phyloP scores from a whole-genome alignment of 2,888 invertebrate species.

The Myopa testacea region DNA sequence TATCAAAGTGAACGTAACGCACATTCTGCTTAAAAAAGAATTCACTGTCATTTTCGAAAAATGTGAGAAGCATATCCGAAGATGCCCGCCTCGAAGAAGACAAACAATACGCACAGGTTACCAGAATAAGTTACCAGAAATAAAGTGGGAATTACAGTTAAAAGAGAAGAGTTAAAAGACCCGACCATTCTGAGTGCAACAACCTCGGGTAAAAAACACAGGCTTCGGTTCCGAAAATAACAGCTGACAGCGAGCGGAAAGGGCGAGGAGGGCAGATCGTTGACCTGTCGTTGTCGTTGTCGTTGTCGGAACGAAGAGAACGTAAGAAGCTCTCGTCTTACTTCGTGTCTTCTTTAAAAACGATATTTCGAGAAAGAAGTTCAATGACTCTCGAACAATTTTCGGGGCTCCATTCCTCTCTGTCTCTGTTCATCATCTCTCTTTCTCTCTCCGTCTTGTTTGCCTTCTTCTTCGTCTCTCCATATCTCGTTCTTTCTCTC shows the following conservation, averaged over 20 bases:
- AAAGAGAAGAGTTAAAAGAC: conserved; percentile 16
- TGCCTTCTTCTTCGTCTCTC: background rate
- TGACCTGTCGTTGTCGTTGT: conserved; percentile 19
- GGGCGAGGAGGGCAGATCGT: conserved; percentile 2
- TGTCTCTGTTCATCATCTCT: background rate
- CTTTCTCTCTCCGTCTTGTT: background rate
- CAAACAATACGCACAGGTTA: background rate
- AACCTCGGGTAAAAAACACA: background rate
- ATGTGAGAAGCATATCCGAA: conserved; percentile 2
- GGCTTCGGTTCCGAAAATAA: conserved; percentile 26
- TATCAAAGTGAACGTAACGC: background rate
- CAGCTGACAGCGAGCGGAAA: conserved; percentile 18
- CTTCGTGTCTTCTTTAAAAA: background rate
- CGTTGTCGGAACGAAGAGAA: background rate
- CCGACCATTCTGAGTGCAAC: conserved; percentile 24
- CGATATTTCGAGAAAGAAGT: conserved; percentile 23
- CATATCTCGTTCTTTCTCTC: background rate
- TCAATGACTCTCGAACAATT: conserved; percentile 30
- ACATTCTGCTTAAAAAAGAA: conserved; percentile 1
- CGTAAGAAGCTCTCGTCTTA: too few relatives aligned
- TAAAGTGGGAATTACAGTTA: conserved; percentile 34
- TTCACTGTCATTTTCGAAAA: conserved; percentile 45
- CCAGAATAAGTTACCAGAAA: conserved; percentile 14
- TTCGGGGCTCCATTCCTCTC: background rate
- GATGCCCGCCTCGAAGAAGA: background rate